phyloP scores from a whole-genome alignment of 2,113 vertebrate species.

The Callorhinus ursinus region DNA sequence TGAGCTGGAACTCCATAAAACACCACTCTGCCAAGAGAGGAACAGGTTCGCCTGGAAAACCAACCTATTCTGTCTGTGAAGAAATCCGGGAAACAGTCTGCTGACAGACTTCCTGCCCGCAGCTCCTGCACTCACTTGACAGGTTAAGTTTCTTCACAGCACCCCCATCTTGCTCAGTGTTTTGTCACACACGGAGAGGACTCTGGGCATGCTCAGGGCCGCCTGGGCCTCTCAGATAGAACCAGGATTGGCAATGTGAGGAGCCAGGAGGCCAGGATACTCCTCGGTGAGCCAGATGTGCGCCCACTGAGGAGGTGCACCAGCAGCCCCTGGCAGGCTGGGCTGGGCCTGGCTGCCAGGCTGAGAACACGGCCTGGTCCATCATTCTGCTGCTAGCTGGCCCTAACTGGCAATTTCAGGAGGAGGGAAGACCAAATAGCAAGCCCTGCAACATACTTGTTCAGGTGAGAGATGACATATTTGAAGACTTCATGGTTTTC shows the following conservation, averaged over 20 bases:
- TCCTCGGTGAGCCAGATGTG: not conserved
- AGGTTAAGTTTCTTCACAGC: accelerated
- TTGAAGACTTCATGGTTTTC: conserved; percentile 98
- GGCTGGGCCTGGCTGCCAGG: not conserved
- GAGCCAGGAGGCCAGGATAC: not conserved
- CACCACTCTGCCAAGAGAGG: not conserved
- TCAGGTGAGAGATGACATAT: conserved; percentile 95
- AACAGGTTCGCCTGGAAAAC: not conserved
- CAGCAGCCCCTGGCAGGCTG: accelerated
- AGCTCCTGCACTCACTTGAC: accelerated
- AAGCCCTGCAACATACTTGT: conserved; percentile 88
- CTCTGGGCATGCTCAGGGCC: accelerated
- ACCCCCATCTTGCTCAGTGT: accelerated
- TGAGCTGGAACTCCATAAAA: accelerated
- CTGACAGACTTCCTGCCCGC: accelerated
- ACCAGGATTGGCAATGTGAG: not conserved
- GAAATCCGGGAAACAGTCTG: accelerated
- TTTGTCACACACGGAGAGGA: not conserved
- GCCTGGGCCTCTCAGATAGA: accelerated
- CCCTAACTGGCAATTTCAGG: too few relatives aligned
- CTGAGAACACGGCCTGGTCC: not conserved
- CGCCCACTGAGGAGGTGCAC: accelerated
- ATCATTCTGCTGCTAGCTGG: accelerated
- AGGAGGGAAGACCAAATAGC: not conserved
- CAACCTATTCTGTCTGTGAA: too few relatives aligned